Conservation (phyloP, 2,113 vertebrate genomes). For the Hylia prasina region DNA sequence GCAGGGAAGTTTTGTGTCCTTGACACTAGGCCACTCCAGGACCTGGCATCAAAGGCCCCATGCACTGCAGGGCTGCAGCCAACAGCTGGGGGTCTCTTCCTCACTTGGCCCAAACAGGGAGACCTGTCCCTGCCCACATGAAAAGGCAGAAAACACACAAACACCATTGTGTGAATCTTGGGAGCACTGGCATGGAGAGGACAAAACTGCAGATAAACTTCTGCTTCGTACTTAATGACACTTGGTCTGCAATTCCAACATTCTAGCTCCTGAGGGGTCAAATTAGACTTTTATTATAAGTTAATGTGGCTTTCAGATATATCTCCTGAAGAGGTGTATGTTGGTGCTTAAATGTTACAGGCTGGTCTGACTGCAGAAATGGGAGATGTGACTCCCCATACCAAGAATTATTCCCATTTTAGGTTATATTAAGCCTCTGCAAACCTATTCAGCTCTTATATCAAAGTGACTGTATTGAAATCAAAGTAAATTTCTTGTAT, state of each 20-base stretch:
- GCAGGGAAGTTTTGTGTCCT: not conserved
- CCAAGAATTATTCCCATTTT: not conserved
- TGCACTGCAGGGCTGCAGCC: not conserved
- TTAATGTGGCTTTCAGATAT: not conserved
- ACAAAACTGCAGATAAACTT: not conserved
- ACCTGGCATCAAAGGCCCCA: not conserved
- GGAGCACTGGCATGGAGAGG: not conserved
- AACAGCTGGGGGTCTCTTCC: not conserved
- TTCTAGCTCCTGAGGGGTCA: not conserved
- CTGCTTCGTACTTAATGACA: not conserved
- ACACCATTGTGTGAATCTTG: not conserved
- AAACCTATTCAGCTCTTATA: not conserved
- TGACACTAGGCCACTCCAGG: not conserved
- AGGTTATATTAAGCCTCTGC: not conserved
- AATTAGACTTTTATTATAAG: not conserved
- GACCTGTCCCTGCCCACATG: accelerated
- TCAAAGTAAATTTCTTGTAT: not conserved
- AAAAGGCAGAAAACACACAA: not conserved
- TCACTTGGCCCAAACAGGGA: not conserved
- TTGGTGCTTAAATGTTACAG: not conserved
- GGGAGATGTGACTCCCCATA: not conserved
- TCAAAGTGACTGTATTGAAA: not conserved
- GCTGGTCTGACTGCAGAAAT: not conserved
- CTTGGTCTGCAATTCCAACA: not conserved
- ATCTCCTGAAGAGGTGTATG: not conserved